Conservation (phyloP, 1,140 invertebrate species). For the Plectus sambesii region DNA sequence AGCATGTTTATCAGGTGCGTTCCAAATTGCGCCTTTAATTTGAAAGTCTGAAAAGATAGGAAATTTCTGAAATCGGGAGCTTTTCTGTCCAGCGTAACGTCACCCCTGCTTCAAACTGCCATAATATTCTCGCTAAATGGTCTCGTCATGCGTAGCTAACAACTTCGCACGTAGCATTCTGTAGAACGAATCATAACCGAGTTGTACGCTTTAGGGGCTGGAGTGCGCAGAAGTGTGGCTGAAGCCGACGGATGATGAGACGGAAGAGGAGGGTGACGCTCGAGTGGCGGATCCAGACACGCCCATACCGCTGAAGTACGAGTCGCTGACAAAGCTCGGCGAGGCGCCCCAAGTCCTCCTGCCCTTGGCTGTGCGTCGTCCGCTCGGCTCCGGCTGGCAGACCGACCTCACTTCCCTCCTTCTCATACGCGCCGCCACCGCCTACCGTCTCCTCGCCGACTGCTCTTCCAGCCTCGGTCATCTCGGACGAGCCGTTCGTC, state of each 20-base stretch:
- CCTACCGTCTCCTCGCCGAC: background rate
- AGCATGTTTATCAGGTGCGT: too few relatives aligned
- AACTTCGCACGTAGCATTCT: background rate
- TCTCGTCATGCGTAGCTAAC: background rate
- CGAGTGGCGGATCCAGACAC: background rate
- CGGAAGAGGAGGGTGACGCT: background rate
- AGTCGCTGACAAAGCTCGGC: background rate
- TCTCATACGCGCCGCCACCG: background rate
- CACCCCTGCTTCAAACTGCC: background rate
- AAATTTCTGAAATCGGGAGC: too few relatives aligned
- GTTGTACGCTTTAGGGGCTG: background rate
- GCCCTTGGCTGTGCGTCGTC: background rate
- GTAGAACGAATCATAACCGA: background rate
- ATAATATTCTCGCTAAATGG: background rate
- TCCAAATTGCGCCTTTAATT: too few relatives aligned
- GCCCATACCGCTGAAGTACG: background rate
- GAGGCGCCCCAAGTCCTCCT: background rate
- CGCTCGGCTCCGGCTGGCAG: background rate
- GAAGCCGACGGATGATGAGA: background rate
- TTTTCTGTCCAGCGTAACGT: too few relatives aligned
- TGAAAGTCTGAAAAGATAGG: too few relatives aligned
- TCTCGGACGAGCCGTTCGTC: background rate
- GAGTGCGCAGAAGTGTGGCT: background rate
- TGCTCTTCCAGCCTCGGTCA: background rate
- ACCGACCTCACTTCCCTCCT: background rate